Evolutionary conservation across 2,888 invertebrate species (phyloP), one percentile per base, ranked within the genome.

Genomic region (Leptarthrus brevirostris): DNA sequence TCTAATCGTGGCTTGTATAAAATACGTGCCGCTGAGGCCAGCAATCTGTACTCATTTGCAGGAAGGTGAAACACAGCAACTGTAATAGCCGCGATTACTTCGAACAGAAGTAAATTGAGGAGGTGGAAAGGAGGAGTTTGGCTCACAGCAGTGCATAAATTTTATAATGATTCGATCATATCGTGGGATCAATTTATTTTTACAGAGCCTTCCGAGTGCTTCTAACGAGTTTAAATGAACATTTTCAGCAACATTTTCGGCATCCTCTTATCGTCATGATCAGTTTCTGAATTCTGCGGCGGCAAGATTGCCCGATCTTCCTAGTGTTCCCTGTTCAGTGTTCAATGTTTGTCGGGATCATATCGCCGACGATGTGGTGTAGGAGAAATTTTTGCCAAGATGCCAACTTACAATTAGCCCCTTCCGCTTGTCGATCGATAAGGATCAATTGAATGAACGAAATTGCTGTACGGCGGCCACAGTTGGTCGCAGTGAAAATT

Each of bases 371-470:
- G 18, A 24, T 58, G 40, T 71, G 53, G 47, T 72, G 61, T 72
- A 72, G 72, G 72, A 72, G 56, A 72, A 72, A 72, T 72, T 72
- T 61, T 58, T 72, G 72, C 58, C 10, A 72, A 58, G 58, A 52
- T 72, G 72, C 72, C 72, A 72, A 72, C 52, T 72, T 72, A 72
- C 72, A 72, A 72, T 72, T 72, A 72, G 72, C 69, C 69, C 34
- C 69, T 69, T 69, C 69, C 69, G 69, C 69, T 69, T 69, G 52
- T 69, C 69, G 49, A 52, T 69, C 69, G 69, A 69, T 69, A 69
- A 69, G 69, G 69, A 69, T 69, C 69, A 69, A 69, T 69, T 52
- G 69, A 69, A 69, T 69, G 69, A 47, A 26, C 66, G 16, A 69
- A 69, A 69, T 69, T 69, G 52, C 69, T 52, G 16, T 20, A 49